A percentile compares a stretch with the other conserved stretches of the same genome.
Conservation (phyloP, 2,113 vertebrate species). For the Leucoraja erinaceus region DNA sequence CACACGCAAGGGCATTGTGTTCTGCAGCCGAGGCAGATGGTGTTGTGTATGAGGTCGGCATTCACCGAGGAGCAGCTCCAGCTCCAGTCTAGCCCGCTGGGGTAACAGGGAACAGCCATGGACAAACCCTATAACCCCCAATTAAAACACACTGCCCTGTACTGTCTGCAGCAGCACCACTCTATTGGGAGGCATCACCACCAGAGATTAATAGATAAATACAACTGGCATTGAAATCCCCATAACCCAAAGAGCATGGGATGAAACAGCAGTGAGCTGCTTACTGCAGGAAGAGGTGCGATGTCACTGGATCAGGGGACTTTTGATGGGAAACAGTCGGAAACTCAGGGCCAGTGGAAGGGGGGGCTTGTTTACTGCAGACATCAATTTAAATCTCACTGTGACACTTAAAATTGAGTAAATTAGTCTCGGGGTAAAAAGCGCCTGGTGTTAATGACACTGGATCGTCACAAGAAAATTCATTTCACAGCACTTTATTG, state of each 20-base stretch:
- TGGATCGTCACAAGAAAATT: no score
- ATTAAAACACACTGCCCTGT: neutral
- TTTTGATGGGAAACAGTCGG: neutral
- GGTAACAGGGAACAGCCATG: neutral
- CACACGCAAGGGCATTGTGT: neutral
- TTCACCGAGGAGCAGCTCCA: neutral
- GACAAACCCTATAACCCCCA: neutral
- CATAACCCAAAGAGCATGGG: neutral
- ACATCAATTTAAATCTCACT: no score
- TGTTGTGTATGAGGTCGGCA: neutral
- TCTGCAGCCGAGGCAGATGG: neutral
- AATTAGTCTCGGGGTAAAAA: no score
- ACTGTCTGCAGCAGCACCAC: no score
- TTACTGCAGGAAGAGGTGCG: neutral
- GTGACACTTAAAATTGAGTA: no score
- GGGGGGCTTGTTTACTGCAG: no score
- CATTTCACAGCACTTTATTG: no score
- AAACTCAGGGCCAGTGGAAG: no score
- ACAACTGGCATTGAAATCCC: neutral
- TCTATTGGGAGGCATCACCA: no score
- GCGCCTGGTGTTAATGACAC: no score
- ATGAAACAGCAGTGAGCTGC: no score
- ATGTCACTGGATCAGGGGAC: neutral
- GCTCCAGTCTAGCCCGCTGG: neutral
- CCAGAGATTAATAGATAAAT: no score